Conservation (phyloP, 2,113 vertebrate genomes). For the Rana temporaria region DNA sequence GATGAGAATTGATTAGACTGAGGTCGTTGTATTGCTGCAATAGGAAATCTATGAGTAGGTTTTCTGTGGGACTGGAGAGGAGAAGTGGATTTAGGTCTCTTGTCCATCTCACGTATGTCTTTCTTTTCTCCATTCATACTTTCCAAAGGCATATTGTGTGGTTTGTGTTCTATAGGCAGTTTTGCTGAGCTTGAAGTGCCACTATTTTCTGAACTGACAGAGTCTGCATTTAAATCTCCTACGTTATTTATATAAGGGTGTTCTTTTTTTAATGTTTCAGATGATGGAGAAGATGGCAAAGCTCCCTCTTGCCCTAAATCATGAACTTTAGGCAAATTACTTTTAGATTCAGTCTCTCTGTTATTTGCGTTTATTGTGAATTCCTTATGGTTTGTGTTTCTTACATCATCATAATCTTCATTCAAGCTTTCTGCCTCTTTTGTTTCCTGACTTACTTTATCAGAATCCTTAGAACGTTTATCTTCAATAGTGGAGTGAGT, state of each 20-base stretch:
- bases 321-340: not conserved
- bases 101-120: not conserved
- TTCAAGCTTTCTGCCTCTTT: slow-evolving; percentile 32
- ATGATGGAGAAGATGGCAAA: not conserved
- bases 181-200: slow-evolving; percentile 28
- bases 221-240: not conserved
- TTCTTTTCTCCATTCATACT: not conserved
- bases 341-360: not conserved
- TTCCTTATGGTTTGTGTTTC: slow-evolving; percentile 28
- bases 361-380: not conserved
- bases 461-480: slow-evolving; percentile 43
- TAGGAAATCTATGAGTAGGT: not conserved
- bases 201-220: not conserved
- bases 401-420: slow-evolving; percentile 56
- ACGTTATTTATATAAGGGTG: not conserved
- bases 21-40: not conserved
- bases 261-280: slow-evolving; percentile 1
- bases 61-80: not conserved
- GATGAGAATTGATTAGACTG: slow-evolving; percentile 43
- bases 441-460: slow-evolving; percentile 50
- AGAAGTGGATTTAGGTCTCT: not conserved
- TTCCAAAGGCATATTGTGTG: slow-evolving; percentile 2
- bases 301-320: slow-evolving; percentile 6
- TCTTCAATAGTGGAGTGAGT: slow-evolving; percentile 51
- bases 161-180: slow-evolving; percentile 42